phyloP scores from a whole-genome alignment of 2,113 vertebrate species.

The Gambusia holbrooki region DNA sequence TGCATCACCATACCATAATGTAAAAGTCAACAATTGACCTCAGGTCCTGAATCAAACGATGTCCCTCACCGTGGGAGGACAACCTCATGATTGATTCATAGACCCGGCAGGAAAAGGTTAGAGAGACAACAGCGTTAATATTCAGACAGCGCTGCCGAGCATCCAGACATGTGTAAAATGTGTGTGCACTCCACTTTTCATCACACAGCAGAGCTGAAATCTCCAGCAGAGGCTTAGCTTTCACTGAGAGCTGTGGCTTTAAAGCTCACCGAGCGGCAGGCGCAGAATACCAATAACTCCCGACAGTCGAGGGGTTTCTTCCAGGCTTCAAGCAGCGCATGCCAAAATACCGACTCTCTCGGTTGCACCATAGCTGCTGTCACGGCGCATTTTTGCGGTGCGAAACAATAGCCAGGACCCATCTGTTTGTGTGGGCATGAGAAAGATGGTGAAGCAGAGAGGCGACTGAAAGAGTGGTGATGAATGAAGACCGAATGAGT shows the following conservation, averaged over 20 bases:
- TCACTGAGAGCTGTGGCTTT: slow-evolving; percentile 1
- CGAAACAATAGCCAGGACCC: slow-evolving; percentile 45
- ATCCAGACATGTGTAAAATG: background rate
- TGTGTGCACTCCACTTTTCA: background rate
- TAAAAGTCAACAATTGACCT: too few species aligned
- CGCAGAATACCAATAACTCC: slow-evolving; percentile 21
- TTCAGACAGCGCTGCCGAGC: slow-evolving; percentile 38
- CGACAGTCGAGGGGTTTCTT: background rate
- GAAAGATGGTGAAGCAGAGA: slow-evolving; percentile 27
- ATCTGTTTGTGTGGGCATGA: slow-evolving; percentile 57
- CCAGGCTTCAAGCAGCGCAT: slow-evolving; percentile 2
- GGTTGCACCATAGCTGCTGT: slow-evolving; percentile 9
- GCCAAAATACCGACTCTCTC: slow-evolving; percentile 12
- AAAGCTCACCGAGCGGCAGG: background rate
- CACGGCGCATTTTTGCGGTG: slow-evolving; percentile 16
- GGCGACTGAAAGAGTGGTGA: slow-evolving; percentile 6
- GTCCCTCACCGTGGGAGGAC: background rate
- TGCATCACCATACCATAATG: too few species aligned
- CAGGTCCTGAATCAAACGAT: background rate
- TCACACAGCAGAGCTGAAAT: background rate
- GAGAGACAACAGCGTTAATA: slow-evolving; percentile 41
- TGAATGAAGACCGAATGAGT: slow-evolving; percentile 16
- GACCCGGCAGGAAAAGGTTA: background rate
- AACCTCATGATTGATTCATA: background rate
- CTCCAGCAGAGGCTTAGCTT: slow-evolving; percentile 14